phyloP scores from a whole-genome alignment of 1,140 invertebrate genomes.

The Berghia stephanieae region DNA sequence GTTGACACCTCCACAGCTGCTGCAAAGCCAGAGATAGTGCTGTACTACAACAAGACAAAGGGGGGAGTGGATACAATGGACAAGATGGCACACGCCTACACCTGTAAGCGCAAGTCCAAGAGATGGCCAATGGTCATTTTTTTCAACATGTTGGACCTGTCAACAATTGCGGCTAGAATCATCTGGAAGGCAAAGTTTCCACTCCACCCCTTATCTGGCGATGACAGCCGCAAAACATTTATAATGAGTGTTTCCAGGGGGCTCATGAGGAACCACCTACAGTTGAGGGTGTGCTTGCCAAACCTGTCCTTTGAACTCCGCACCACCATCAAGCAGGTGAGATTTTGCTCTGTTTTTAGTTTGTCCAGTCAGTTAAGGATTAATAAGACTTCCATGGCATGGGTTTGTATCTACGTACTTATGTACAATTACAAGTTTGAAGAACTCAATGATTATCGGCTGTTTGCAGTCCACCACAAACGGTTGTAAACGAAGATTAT shows the following conservation, averaged over 20 bases:
- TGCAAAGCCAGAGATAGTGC: constrained; percentile 65
- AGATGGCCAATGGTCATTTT: constrained; percentile 46
- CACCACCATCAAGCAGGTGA: too few species aligned
- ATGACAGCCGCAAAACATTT: neutral
- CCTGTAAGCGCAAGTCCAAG: constrained; percentile 35
- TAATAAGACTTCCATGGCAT: too few species aligned
- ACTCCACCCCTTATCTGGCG: neutral
- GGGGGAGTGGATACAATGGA: constrained; percentile 66
- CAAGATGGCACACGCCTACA: constrained; percentile 33
- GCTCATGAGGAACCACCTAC: too few species aligned
- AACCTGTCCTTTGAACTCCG: too few species aligned
- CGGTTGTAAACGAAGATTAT: too few species aligned
- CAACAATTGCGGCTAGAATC: constrained; percentile 20
- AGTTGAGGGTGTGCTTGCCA: too few species aligned
- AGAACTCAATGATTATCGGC: too few species aligned
- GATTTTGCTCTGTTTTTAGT: too few species aligned
- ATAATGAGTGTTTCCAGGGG: neutral
- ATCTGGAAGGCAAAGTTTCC: constrained; percentile 30
- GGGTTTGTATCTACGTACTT: too few species aligned
- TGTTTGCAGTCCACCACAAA: too few species aligned
- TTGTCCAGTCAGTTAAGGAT: too few species aligned
- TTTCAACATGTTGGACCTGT: constrained; percentile 43
- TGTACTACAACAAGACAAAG: constrained; percentile 66
- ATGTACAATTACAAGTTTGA: too few species aligned
- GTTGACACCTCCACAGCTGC: constrained; percentile 18